Conservation (phyloP, 35 echinoderm and acorn worm genomes). For the Holothuria glaberrima region DNA sequence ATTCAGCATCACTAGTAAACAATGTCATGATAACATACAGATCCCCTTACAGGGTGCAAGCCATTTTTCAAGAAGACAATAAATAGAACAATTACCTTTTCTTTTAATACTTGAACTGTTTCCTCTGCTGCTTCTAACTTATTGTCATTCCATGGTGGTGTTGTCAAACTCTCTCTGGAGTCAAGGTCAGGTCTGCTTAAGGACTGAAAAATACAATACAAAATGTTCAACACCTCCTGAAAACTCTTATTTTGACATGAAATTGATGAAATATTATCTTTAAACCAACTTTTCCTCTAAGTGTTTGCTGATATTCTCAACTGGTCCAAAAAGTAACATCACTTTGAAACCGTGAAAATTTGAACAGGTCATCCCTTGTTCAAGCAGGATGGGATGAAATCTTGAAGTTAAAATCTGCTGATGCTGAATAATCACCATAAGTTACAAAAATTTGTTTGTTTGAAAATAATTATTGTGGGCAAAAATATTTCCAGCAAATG, state of each 20-base stretch:
- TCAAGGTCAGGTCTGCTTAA: conserved; percentile 21
- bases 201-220: neutral
- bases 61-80: neutral
- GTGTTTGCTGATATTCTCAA: neutral
- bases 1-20: no score
- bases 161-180: conserved; percentile 9
- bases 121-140: neutral
- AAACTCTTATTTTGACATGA: neutral
- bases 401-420: no score
- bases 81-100: neutral
- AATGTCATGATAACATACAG: no score
- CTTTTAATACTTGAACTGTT: neutral
- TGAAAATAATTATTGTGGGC: no score
- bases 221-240: neutral
- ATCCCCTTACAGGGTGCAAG: no score
- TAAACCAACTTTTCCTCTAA: neutral
- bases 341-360: no score
- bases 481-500: no score
- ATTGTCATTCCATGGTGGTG: neutral
- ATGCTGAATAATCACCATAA: no score
- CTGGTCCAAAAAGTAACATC: neutral
- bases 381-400: no score
- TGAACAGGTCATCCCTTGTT: no score
- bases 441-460: no score
- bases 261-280: neutral